phyloP scores from a whole-genome alignment of 2,888 invertebrate species.

The Andrena haemorrhoa region DNA sequence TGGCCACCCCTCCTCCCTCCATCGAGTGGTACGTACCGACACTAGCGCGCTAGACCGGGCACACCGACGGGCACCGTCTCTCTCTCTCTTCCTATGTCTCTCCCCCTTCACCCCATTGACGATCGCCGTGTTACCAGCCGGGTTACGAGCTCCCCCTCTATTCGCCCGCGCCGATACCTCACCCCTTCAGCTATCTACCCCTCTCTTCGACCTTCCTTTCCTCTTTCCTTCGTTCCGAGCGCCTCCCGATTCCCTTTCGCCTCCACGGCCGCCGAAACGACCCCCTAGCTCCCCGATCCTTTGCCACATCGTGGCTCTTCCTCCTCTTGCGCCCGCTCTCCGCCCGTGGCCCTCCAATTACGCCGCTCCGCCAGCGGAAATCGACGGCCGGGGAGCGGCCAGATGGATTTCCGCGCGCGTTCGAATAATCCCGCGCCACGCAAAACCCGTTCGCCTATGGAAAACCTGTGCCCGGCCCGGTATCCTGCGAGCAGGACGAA shows the following conservation, averaged over 20 bases:
- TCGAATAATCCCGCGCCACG: constrained; percentile 20
- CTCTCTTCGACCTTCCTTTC: constrained; percentile 43
- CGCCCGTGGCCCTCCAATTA: constrained; percentile 47
- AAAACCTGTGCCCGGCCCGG: constrained; percentile 31
- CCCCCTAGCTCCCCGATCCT: constrained; percentile 39
- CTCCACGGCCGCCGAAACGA: constrained; percentile 45
- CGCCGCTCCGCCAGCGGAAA: constrained; percentile 45
- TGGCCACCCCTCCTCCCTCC: constrained; percentile 49
- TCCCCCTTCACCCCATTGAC: constrained; percentile 48
- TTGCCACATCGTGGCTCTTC: constrained; percentile 14
- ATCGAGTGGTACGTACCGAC: constrained; percentile 55
- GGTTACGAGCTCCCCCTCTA: constrained; percentile 64
- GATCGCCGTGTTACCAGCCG: constrained; percentile 66
- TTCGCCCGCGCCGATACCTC: constrained; percentile 50
- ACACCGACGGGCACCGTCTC: constrained; percentile 33
- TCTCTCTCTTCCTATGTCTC: constrained; percentile 15
- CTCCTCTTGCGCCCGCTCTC: constrained; percentile 17
- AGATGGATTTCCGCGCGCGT: constrained; percentile 53
- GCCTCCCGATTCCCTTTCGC: constrained; percentile 36
- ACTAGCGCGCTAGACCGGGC: constrained; percentile 38
- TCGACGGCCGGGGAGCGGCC: constrained; percentile 34
- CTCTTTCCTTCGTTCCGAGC: constrained; percentile 17
- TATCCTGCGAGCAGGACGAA: constrained; percentile 1
- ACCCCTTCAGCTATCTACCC: constrained; percentile 49
- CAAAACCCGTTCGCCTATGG: constrained; percentile 49